Evolutionary conservation across 1,140 invertebrate species (phyloP).

Genomic region (Lepidotrigona ventralis): DNA sequence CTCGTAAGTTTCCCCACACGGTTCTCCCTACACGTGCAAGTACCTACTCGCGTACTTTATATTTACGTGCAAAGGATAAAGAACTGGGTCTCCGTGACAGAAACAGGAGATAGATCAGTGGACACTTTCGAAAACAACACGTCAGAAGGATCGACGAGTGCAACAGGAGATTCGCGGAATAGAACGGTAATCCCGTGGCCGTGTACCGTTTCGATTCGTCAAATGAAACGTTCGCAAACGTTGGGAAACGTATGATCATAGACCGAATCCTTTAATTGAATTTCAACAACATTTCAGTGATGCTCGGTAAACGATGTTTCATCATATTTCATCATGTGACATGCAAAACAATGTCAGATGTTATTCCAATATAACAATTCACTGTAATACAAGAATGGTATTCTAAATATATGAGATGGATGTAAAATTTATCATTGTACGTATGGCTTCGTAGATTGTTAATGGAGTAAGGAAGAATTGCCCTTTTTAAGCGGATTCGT

Average conservation of each 20-base stretch:
- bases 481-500: too few species aligned
- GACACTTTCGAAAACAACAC: conserved; percentile 46
- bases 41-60: neutral
- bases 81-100: conserved; percentile 39
- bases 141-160: conserved; percentile 31
- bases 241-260: neutral
- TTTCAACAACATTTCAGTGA: neutral
- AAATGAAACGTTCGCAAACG: conserved; percentile 7
- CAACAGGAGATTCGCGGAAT: conserved; percentile 37
- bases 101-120: conserved; percentile 3
- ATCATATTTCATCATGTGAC: too few species aligned
- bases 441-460: too few species aligned
- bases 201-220: conserved; percentile 30
- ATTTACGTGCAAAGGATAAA: conserved; percentile 23
- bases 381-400: too few species aligned
- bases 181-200: conserved; percentile 29
- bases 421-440: too few species aligned
- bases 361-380: too few species aligned
- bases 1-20: conserved; percentile 6
- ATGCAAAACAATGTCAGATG: too few species aligned
- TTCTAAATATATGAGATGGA: too few species aligned
- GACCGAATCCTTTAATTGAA: neutral
- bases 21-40: neutral
- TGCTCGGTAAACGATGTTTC: too few species aligned
- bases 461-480: too few species aligned